Conservation (phyloP, 2,113 vertebrate genomes). For the Alces alces region DNA sequence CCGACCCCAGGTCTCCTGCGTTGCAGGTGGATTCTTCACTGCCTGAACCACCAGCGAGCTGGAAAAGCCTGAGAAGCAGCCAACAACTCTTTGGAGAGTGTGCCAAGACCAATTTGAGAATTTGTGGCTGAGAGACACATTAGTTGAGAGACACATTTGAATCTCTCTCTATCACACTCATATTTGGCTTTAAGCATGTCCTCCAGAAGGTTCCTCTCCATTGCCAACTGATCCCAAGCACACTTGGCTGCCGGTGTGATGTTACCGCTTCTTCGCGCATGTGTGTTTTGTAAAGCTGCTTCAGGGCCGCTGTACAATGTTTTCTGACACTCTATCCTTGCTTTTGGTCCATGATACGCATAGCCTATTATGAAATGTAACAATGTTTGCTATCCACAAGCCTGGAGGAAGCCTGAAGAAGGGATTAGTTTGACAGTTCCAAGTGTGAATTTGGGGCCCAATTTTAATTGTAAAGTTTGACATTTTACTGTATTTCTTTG, state of each 20-base stretch:
- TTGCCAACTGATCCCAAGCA: neutral
- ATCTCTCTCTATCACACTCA: neutral
- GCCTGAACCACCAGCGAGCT: neutral
- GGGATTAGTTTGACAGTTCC: neutral
- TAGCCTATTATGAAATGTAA: neutral
- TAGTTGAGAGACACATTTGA: neutral
- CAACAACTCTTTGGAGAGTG: neutral
- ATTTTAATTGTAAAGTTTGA: neutral
- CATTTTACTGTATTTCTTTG: neutral
- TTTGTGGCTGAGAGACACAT: neutral
- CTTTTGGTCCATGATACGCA: neutral
- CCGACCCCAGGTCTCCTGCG: neutral
- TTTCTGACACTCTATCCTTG: neutral
- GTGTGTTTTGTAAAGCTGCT: neutral
- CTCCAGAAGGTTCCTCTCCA: neutral
- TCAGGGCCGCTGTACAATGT: neutral
- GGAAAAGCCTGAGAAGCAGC: neutral
- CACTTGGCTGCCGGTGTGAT: neutral
- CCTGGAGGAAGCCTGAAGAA: neutral
- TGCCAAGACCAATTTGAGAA: neutral
- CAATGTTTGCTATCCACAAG: neutral
- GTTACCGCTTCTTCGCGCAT: neutral
- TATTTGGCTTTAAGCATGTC: neutral
- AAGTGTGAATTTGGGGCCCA: neutral
- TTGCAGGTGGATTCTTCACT: neutral